Conservation (phyloP, 2,113 vertebrate species). For the Rhombomys opimus region DNA sequence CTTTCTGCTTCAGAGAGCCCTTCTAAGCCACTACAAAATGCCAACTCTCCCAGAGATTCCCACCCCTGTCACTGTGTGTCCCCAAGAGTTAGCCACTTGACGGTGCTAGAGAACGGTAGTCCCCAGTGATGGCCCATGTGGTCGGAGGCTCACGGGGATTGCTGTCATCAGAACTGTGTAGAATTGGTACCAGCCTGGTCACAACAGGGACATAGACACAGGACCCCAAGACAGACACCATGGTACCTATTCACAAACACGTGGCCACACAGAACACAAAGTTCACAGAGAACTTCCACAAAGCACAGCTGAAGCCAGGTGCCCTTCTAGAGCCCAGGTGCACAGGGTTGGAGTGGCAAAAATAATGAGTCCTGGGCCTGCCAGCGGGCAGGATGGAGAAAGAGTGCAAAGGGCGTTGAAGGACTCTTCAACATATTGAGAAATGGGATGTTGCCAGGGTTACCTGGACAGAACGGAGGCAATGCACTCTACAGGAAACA, state of each 20-base stretch:
- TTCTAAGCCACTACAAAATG: not conserved
- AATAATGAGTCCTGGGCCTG: not conserved
- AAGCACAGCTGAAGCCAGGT: not conserved
- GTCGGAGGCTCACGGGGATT: fast-evolving
- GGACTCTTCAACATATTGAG: not conserved
- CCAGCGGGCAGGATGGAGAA: not conserved
- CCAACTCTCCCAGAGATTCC: not conserved
- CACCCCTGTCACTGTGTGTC: not conserved
- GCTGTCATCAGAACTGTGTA: not conserved
- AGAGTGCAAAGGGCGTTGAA: fast-evolving
- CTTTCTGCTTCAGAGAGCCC: not conserved
- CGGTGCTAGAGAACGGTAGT: not conserved
- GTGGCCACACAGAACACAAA: slow-evolving; percentile 73
- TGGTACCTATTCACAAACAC: slow-evolving; percentile 59
- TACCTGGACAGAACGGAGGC: not conserved
- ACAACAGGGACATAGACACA: slow-evolving; percentile 75
- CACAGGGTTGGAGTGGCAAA: not conserved
- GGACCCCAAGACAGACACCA: slow-evolving; percentile 79
- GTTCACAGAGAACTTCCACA: slow-evolving; percentile 40
- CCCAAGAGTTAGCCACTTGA: not conserved
- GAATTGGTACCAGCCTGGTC: not conserved
- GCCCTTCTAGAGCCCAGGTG: not conserved
- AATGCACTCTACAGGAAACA: not conserved
- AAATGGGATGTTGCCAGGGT: not conserved
- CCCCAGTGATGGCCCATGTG: not conserved